Conservation (phyloP, 2,888 invertebrate species). For the Trypoxylon attenuatum region DNA sequence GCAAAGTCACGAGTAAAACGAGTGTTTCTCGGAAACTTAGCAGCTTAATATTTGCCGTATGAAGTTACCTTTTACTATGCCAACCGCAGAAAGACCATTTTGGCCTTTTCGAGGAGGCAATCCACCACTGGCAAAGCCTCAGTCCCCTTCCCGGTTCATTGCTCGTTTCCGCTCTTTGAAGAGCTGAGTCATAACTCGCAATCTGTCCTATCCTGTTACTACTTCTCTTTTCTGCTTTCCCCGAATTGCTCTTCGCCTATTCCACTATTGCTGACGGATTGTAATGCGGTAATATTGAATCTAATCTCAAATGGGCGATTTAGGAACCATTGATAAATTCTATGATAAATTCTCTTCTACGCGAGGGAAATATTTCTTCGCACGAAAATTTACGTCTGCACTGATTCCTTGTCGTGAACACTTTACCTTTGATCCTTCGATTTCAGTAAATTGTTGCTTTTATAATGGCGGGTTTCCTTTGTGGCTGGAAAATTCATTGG, state of each 20-base stretch:
- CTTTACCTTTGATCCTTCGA: no score
- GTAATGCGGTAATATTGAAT: not conserved
- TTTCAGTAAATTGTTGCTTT: no score
- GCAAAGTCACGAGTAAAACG: no score
- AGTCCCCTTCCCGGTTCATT: not conserved
- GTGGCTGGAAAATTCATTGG: no score
- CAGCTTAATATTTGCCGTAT: no score
- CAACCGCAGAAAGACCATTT: conserved; percentile 3
- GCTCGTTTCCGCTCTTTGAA: not conserved
- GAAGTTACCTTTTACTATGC: not conserved
- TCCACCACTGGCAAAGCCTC: not conserved
- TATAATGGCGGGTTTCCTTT: no score
- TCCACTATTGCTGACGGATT: not conserved
- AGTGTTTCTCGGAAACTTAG: no score
- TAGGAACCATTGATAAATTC: conserved; percentile 17
- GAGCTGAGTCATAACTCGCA: not conserved
- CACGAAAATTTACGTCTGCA: no score
- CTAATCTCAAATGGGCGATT: not conserved
- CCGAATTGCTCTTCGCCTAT: no score
- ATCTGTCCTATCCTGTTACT: not conserved
- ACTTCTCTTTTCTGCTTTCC: not conserved
- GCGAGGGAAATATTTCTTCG: no score
- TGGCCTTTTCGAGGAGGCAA: conserved; percentile 12
- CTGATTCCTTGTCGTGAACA: no score
- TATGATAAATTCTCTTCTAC: no score